Base-by-base conservation (phyloP, 2,888 invertebrate genomes). In the Parnassius apollo region DNA sequence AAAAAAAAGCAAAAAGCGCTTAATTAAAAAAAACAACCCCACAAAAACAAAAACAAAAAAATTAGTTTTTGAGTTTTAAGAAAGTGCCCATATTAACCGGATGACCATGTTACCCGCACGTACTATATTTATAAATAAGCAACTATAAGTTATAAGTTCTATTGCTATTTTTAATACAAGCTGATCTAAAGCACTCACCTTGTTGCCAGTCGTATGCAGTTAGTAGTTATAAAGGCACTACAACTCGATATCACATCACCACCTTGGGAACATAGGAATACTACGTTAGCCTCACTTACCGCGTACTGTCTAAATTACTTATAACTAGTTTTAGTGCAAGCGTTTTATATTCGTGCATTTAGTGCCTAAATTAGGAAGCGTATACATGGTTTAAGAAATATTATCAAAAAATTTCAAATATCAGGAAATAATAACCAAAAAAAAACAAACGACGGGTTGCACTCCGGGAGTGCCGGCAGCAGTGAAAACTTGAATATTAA, bases 171-270 rank as follows among this genome's bases (percentile, higher is more conserved):
- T 35, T 35, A 35, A 12, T 56, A 18, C n/a, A 49, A 58, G 53
- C 55, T n/a, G 9, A 12, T 56, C 4, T 55, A 35, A 88, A 88
- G 90, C 90, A 88, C 90, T 90, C 85, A 91, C 91, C 91, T 85
- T 49, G 70, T 65, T 66, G 69, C 71, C 69, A 72, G 73, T 77
- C 77, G 73, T 78, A 84, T 78, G 77, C 76, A 67, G 82, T 85
- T 88, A 86, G 76, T 75, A 77, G 82, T 88, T 88, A 88, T 78
- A 74, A 71, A 85, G 58, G 86, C 83, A 74, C 81, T 85, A 87
- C 85, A 74, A 53, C 73, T 77, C 73, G 69, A 70, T 70, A 72
- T 74, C 71, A 71, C 68, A 68, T 90, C 91, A 91, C 91, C 91
- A 91, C 90, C 91, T 91, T 88, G 76, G 78, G 79, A 79, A 86